phyloP scores from a whole-genome alignment of 2,113 vertebrate species.

The Poicephalus gulielmi region DNA sequence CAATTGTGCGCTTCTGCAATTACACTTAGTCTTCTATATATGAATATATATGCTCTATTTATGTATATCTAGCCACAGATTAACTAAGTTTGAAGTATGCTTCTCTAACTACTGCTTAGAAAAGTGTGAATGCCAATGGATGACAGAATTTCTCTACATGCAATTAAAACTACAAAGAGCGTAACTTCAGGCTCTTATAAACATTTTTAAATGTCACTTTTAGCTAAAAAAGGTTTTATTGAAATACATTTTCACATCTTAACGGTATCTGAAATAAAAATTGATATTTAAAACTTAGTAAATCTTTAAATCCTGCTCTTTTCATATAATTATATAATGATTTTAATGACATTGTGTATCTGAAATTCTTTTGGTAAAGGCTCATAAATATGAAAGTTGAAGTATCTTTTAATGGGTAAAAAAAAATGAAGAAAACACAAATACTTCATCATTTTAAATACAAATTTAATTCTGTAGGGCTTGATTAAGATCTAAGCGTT shows the following conservation, averaged over 20 bases:
- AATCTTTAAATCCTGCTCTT: background rate
- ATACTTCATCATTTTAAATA: background rate
- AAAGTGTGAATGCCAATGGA: background rate
- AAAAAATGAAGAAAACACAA: background rate
- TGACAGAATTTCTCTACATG: background rate
- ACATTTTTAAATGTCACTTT: background rate
- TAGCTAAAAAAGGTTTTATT: background rate
- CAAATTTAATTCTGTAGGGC: background rate
- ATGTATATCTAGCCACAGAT: slow-evolving; percentile 3
- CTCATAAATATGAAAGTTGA: background rate
- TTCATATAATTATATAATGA: background rate
- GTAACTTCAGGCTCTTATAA: background rate
- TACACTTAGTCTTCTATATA: background rate
- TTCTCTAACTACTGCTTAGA: background rate
- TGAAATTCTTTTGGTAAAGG: background rate
- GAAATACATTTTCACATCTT: background rate
- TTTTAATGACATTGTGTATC: background rate
- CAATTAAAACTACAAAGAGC: background rate
- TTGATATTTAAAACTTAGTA: background rate
- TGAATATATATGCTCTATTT: background rate
- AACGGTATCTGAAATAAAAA: background rate
- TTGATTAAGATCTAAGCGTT: background rate
- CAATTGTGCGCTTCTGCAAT: background rate
- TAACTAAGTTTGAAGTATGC: background rate
- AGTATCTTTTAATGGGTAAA: background rate